Conservation (phyloP, 64 coral and sea anemone genomes). For the Pocillopora verrucosa region DNA sequence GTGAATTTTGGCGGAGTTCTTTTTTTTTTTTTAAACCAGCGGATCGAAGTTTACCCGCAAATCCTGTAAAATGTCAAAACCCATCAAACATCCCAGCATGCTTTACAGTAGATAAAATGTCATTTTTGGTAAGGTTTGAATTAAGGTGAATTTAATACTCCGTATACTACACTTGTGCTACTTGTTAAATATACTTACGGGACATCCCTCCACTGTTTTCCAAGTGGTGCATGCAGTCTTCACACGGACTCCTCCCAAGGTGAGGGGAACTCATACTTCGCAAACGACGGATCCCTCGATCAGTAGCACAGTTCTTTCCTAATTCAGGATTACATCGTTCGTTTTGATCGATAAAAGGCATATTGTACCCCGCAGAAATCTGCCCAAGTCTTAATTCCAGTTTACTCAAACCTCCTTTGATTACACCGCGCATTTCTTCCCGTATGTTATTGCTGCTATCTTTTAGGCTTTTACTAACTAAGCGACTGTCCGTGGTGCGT, state of each 20-base stretch:
- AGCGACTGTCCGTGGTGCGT: constrained; percentile 57
- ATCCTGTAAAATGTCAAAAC: too few relatives aligned
- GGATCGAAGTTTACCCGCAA: too few relatives aligned
- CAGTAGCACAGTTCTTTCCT: constrained; percentile 7
- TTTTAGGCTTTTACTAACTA: constrained; percentile 65
- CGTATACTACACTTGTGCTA: not conserved
- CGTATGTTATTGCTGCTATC: constrained; percentile 65
- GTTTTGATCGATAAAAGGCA: constrained; percentile 32
- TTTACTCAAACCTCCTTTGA: constrained; percentile 58
- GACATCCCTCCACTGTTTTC: not conserved
- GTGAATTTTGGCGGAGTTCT: too few relatives aligned
- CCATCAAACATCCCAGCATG: too few relatives aligned
- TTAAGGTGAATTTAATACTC: too few relatives aligned
- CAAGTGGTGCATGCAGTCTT: constrained; percentile 14
- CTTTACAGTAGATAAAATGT: too few relatives aligned
- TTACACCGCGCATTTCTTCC: constrained; percentile 62
- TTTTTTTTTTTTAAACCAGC: too few relatives aligned
- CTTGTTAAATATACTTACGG: not conserved
- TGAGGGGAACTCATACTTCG: constrained; percentile 35
- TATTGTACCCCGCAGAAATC: constrained; percentile 24
- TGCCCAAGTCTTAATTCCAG: constrained; percentile 71
- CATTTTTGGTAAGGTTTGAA: too few relatives aligned
- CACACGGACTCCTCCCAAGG: constrained; percentile 28
- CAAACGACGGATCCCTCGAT: not conserved
- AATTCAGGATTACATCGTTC: constrained; percentile 36